phyloP scores from a whole-genome alignment of 2,888 invertebrate species.

The Gymnoscelis rufifasciata region DNA sequence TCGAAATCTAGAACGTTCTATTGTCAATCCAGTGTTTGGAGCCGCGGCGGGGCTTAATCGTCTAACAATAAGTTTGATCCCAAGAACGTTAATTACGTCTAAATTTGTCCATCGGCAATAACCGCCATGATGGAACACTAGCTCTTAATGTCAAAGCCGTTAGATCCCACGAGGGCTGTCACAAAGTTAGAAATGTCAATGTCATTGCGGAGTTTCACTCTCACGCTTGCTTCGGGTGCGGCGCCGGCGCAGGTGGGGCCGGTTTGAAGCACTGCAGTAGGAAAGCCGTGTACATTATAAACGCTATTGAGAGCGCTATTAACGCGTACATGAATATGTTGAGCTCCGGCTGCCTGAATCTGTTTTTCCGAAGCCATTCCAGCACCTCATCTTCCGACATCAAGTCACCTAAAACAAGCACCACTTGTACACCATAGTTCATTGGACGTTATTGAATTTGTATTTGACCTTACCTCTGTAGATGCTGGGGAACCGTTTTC shows the following conservation, averaged over 20 bases:
- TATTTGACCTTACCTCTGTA: slow-evolving; percentile 83
- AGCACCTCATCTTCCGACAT: slow-evolving; percentile 91
- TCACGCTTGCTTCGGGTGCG: slow-evolving; percentile 84
- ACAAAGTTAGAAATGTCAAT: slow-evolving; percentile 36
- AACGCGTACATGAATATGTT: slow-evolving; percentile 97
- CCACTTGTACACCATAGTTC: not conserved
- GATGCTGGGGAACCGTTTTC: slow-evolving; percentile 94
- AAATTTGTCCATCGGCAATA: slow-evolving; percentile 39
- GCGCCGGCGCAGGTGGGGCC: slow-evolving; percentile 80
- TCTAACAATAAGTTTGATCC: slow-evolving; percentile 62
- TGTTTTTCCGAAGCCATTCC: slow-evolving; percentile 95
- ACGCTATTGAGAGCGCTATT: slow-evolving; percentile 90
- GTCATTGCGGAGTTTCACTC: slow-evolving; percentile 26
- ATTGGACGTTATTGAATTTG: no score
- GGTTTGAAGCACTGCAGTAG: slow-evolving; percentile 93
- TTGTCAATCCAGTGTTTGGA: slow-evolving; percentile 40
- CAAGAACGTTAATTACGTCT: slow-evolving; percentile 54
- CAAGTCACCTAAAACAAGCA: slow-evolving; percentile 83
- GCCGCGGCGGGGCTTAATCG: slow-evolving; percentile 10
- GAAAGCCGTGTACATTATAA: slow-evolving; percentile 94
- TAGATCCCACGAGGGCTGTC: slow-evolving; percentile 33
- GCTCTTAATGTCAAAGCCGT: slow-evolving; percentile 37
- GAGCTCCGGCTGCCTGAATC: slow-evolving; percentile 94
- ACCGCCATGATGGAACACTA: slow-evolving; percentile 38
- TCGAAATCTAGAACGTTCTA: slow-evolving; percentile 30